Conservation (phyloP, 2,797 vertebrate genomes). For the Anas bernieri region DNA sequence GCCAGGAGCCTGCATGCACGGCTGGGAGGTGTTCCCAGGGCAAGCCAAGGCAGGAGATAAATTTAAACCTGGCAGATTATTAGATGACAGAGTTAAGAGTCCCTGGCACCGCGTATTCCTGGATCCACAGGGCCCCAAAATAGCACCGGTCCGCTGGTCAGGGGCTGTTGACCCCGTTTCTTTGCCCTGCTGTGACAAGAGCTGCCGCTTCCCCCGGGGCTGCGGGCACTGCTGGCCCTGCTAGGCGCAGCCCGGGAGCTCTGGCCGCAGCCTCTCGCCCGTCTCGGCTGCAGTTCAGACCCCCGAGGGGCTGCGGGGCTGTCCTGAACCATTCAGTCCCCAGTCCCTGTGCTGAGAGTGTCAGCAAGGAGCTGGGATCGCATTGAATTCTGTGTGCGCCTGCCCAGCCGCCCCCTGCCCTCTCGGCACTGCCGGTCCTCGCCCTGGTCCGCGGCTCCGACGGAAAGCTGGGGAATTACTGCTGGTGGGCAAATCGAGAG, state of each 20-base stretch:
- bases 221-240: neutral
- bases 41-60: neutral
- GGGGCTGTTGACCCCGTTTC: neutral
- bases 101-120: neutral
- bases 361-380: neutral
- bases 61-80: neutral
- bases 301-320: neutral
- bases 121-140: neutral
- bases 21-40: neutral
- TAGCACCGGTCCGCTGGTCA: neutral
- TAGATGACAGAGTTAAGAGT: neutral
- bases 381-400: accelerated
- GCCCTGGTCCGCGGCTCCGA: neutral
- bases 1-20: accelerated
- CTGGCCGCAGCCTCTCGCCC: accelerated
- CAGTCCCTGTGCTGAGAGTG: neutral
- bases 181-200: neutral
- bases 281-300: neutral
- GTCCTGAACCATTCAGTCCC: neutral
- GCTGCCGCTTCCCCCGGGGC: neutral
- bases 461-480: neutral
- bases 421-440: accelerated
- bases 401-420: neutral
- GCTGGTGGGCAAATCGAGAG: neutral
- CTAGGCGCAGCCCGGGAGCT: accelerated